Percentiles rank a stretch among this genome's conserved stretches.
Conservation (phyloP, 2,888 invertebrate species). For the Margaritifera margaritifera region DNA sequence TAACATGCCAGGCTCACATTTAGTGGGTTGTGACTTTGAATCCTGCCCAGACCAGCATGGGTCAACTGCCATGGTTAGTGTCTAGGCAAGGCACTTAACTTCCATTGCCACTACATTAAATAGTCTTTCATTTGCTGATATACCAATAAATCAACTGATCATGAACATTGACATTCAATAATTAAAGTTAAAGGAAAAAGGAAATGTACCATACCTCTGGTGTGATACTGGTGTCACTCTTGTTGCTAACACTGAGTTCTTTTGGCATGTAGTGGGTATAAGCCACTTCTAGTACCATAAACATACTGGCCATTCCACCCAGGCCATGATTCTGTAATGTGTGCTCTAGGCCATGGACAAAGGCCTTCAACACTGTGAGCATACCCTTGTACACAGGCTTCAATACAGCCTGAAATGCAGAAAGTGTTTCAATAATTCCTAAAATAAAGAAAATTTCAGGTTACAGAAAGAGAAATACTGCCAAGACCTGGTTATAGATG, state of each 20-base stretch:
- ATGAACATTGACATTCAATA: too few relatives aligned
- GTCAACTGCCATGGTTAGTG: too few relatives aligned
- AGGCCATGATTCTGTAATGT: slow-evolving; percentile 94
- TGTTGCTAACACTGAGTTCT: slow-evolving; percentile 60
- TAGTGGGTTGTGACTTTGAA: too few relatives aligned
- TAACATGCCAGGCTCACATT: too few relatives aligned
- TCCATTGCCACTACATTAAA: too few relatives aligned
- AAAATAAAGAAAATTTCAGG: background rate
- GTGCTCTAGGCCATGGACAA: slow-evolving; percentile 91
- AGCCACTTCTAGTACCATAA: slow-evolving; percentile 96
- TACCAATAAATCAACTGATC: too few relatives aligned
- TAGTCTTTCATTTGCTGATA: too few relatives aligned
- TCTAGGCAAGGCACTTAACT: too few relatives aligned
- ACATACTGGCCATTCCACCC: slow-evolving; percentile 95
- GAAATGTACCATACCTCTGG: slow-evolving; percentile 57
- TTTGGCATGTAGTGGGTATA: slow-evolving; percentile 90
- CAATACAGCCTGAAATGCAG: slow-evolving; percentile 76
- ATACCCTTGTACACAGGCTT: slow-evolving; percentile 97
- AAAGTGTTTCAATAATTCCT: background rate
- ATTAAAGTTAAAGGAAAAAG: too few relatives aligned
- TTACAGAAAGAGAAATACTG: background rate
- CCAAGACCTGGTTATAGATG: too few relatives aligned
- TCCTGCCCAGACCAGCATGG: too few relatives aligned
- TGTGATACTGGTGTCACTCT: slow-evolving; percentile 67
- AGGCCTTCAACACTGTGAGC: slow-evolving; percentile 91